Base-by-base conservation (phyloP, 92 coral and sea anemone genomes). In the Pocillopora meandrina region DNA sequence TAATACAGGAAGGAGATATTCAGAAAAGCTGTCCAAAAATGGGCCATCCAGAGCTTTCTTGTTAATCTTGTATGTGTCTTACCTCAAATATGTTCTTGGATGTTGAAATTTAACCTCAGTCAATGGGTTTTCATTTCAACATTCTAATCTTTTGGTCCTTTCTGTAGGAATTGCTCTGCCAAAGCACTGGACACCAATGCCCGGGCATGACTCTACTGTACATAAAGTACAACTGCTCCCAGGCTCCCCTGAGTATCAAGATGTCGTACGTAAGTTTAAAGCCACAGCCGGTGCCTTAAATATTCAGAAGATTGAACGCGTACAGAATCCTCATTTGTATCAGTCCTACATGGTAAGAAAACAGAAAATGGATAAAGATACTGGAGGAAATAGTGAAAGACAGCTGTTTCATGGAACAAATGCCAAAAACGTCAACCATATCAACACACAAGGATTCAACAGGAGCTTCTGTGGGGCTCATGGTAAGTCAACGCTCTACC, bases 361-460 rank as follows among this genome's bases (percentile, higher is more conserved):
- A 67, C 90, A 90, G 78, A 88, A 91, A 31, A 93, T 95, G 95
- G 95, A 92, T 70, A 78, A 88, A 78, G 94, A 88, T 56, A 88
- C 78, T 20, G 82, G 87, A 73, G 93, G 95, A 68, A 86, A 91
- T 61, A 95, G 89, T 56, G 98, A 95, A 78, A 75, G 66, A 65
- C 77, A 87, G 26, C 75, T 95, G n/a, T 93, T 94, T 73, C 98
- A 95, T 77, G 98, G 98, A 7, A 95, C 98, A 0, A 87, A 85
- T 3, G 82, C 60, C 17, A 80, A 88, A 63, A 95, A 92, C 60
- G 12, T 90, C 12, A 60, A 17, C 11, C 82, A 82, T 6, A 95
- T 93, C 66, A 93, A 93, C 82, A 81, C 86, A 15, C 89, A 87
- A 16, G 93, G 93, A 21, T 95, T 95, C 74, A 95, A 91, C 86